Evolutionary conservation across 2,797 vertebrate species (phyloP), one percentile per base, ranked within the genome.

Genomic region (Alosa sapidissima): DNA sequence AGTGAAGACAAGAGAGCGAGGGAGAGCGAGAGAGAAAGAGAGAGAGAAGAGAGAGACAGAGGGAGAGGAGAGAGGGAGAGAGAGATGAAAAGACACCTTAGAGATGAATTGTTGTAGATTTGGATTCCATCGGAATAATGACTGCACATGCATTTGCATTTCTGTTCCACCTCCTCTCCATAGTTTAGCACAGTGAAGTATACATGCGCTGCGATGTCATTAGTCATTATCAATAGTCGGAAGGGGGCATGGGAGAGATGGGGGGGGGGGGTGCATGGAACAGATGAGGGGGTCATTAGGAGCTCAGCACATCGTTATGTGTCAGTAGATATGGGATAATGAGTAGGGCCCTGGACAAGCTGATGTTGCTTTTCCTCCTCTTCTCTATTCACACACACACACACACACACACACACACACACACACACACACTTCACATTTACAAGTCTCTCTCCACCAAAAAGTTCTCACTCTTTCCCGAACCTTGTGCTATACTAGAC

Each of bases 391-490:
- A 72, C 28, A 72, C 65, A 72, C 65, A 72, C 10, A 83, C 82
- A 62, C 55, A 62, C 28, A 81, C 47, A 81, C 81, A 81, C 81
- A 81, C 48, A n/a, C 81, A 82, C 5, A 58, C 14, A 45, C 28
- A 2, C 81, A 58, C 81, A 68, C 62, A 68, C 51, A 52, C 51
- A 52, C 16, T 72, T 72, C 65, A 33, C 33, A 36, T 72, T 72
- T 72, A 41, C 11, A 72, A 75, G 68, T 75, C 68, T 75, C 33
- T 75, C 41, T 75, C 68, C 36, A 75, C 33, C 33, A 75, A 6
- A 36, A 65, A 28, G 60, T 65, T 10, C 8, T 28, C 60, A 28
- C 60, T 9, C 33, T 41, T 36, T 41, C 11, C 68, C 1, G 19
- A 3, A 75, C 33, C 33, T 36, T 75, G 68, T 75, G 33, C 68